These are phyloP conservation scores for Latheticus oryzae DNA, from an alignment of 2,888 invertebrate species.

Conservation along the genomic window DNA sequence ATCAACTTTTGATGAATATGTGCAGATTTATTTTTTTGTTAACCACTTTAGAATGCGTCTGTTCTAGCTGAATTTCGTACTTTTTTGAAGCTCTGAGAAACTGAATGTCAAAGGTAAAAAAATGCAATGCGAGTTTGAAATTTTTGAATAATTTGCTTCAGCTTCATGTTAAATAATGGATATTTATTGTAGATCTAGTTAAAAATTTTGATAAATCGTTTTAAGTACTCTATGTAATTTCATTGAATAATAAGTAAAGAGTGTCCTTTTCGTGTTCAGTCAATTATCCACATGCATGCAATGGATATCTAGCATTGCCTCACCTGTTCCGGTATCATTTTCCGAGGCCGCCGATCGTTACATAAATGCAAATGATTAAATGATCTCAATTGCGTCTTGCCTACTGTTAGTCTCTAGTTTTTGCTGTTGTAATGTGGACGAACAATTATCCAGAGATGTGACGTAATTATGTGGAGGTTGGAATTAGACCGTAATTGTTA, in stretches of 20 bases:
- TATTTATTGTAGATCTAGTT: no score
- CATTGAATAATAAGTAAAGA: neutral
- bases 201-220: no score
- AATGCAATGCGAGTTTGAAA: no score
- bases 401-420: conserved; percentile 24
- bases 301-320: conserved; percentile 39
- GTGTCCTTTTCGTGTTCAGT: conserved; percentile 4
- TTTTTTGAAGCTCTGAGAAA: no score
- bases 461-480: conserved; percentile 28
- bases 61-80: no score
- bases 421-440: conserved; percentile 6
- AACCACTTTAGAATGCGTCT: no score
- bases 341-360: conserved; percentile 40
- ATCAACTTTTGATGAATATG: no score
- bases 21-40: no score
- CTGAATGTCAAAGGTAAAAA: no score
- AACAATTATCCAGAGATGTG: conserved; percentile 29
- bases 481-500: conserved; percentile 27
- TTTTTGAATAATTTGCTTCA: no score
- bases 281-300: conserved; percentile 35
- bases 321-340: conserved; percentile 44
- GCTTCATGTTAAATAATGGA: no score
- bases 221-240: no score
- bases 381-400: conserved; percentile 31
- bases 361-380: conserved; percentile 33